Base-by-base conservation (phyloP, 2,113 vertebrate species). In the Forbesichthys papilliferus region DNA sequence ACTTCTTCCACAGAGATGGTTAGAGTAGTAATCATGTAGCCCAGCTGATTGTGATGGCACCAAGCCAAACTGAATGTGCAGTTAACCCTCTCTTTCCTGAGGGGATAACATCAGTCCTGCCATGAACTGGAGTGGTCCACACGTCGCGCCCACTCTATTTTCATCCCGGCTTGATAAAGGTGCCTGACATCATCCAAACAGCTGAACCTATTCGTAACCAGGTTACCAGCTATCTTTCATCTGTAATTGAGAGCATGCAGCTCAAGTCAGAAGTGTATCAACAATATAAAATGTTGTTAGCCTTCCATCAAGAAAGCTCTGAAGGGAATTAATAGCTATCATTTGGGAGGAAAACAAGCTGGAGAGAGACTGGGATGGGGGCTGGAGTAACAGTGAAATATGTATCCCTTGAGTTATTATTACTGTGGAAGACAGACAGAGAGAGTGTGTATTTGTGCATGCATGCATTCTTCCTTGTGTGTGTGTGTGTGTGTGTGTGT, bases 191-290 rank as follows among this genome's bases (percentile, higher is more conserved):
- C 88, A 91, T 91, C 88, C 88, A 84, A 89, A 88, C 81, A 88
- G 82, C 63, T 20, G 67, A 79, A 83, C 77, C 89, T 83, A 89
- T 94, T 93, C 91, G 88, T 90, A 92, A 92, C 88, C 90, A 88
- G 89, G 89, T 92, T 93, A 93, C 83, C 79, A 87, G 86, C 87
- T 91, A 92, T 93, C 90, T 90, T 77, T 88, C 90, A 84, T 81
- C 85, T 77, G 83, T 91, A 90, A 92, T 82, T 89, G 92, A 92
- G 87, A 90, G 81, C 83, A 90, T 81, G 82, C 52, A 87, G 87
- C 87, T 90, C 61, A 61, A 91, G 87, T 83, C 82, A 75, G 74
- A 86, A 94, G 78, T 91, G 93, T 92, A 91, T 92, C 89, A 91
- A 78, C 82, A 87, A 84, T 71, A 89, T 90, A 94, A 93, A 90